Evolutionary conservation across 2,113 vertebrate species (phyloP), one percentile per base, ranked within the genome.

Genomic region (Numida meleagris): DNA sequence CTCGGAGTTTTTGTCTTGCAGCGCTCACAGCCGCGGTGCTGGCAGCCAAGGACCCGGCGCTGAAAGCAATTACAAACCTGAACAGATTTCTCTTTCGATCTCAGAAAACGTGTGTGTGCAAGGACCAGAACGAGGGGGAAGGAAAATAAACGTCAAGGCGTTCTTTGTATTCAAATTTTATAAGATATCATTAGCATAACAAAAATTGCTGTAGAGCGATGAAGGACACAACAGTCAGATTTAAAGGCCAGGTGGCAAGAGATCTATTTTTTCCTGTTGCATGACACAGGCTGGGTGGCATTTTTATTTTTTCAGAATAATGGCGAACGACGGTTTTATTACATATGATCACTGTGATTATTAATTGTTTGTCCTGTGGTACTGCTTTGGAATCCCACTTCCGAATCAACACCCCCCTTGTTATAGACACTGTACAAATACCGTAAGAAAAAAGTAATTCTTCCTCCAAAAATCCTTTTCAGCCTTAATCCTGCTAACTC

Each of bases 11-110:
- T 63, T 25, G n/a, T 40, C 57, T 43, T n/a, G 42, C 61, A 74
- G 46, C n/a, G 55, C 67, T 68, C 36, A 17, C 27, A 4, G 55
- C 31, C 1, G 0, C 14, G 17, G 9, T 58, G 57, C 31, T 53
- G 21, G 48, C 67, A 74, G 31, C 43, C 50, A 34, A 59, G n/a
- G 68, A 38, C 19, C 16, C 1, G 0, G 10, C 34, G 38, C 38
- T 17, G n/a, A 65, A 68, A n/a, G 20, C 40, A 45, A 36, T 45
- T 18, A 57, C 23, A n/a, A 33, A 82, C 43, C 29, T 1, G 0
- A 48, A 45, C 1, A 2, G 7, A 18, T 13, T 45, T 29, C n/a
- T n/a, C 19, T 51, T 63, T 65, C 0, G 0, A 57, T 10, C n/a
- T 34, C 34, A 29, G 63, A 66, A 65, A 36, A 66, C 20, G 6